Base-by-base conservation (phyloP, 2,797 vertebrate species). In the Botia almorhae region DNA sequence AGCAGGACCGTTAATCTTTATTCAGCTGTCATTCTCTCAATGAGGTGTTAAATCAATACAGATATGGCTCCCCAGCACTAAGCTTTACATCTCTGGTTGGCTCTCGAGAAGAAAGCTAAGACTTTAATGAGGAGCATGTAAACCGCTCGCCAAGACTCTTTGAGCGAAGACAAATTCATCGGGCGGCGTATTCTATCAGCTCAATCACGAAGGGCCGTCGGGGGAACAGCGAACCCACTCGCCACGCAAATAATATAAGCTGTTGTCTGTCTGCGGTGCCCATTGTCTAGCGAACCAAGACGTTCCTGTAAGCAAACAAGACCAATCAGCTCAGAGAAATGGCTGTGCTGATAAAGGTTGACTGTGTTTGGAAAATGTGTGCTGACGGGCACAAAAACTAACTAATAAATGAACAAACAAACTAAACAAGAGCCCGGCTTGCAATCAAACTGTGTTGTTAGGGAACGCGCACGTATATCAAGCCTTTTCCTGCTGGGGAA, bases 41-140 rank as follows among this genome's bases (percentile, higher is more conserved):
- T 88, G 90, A 92, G 90, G 89, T 86, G 89, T 92, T 90, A 91
- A 93, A 94, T 94, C 93, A 92, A 86, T 91, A 88, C 86, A 90
- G 91, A 93, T 91, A 92, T 77, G 36, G 82, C 82, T 87, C 88
- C 64, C 83, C 89, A 89, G 89, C 85, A 89, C 86, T 58, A 65
- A 85, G 81, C 85, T 89, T 87, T 86, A 86, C 85, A 84, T 88
- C 79, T 83, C 84, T 87, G 87, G 87, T 92, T 92, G 89, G 85
- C 79, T 43, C 81, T 71, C 63, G 72, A 84, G 81, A 86, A 88
- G 88, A 87, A 89, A 87, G 86, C 85, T 84, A 84, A 89, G 83
- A 88, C 82, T 70, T 81, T 86, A 81, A 82, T 81, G 75, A 86
- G 69, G 63, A 83, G 80, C 76, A 72, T 84, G 81, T 84, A 81